Evolutionary conservation across 2,113 vertebrate genomes (phyloP).

Genomic region (Tinamus guttatus): DNA sequence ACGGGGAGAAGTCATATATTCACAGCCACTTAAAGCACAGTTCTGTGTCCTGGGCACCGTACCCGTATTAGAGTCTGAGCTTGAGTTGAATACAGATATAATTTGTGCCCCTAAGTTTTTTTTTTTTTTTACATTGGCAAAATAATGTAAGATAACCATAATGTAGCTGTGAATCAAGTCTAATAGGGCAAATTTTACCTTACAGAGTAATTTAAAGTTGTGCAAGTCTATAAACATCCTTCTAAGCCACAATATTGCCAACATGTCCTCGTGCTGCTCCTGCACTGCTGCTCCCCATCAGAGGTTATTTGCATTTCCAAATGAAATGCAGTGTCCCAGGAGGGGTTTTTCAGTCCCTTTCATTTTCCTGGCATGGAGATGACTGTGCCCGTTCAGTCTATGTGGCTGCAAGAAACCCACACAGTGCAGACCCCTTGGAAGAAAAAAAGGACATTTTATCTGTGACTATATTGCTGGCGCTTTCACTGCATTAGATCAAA

Average conservation of each 20-base stretch:
- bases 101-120: background rate
- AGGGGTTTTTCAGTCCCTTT: background rate
- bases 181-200: background rate
- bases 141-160: background rate
- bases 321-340: background rate
- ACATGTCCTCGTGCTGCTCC: background rate
- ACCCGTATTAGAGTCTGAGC: background rate
- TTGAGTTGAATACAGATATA: background rate
- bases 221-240: background rate
- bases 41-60: background rate
- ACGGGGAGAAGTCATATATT: background rate
- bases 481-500: constrained; percentile 37
- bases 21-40: background rate
- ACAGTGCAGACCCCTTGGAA: background rate
- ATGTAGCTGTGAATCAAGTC: background rate
- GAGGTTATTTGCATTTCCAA: background rate
- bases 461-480: background rate
- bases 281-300: background rate
- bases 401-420: background rate
- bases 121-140: background rate
- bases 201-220: background rate
- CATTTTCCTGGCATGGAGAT: background rate
- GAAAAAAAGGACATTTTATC: background rate
- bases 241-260: background rate
- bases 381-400: background rate